These are phyloP conservation scores for Dryocosmus kuriphilus DNA, from an alignment of 2,888 invertebrate genomes.

Conservation along the genomic window DNA sequence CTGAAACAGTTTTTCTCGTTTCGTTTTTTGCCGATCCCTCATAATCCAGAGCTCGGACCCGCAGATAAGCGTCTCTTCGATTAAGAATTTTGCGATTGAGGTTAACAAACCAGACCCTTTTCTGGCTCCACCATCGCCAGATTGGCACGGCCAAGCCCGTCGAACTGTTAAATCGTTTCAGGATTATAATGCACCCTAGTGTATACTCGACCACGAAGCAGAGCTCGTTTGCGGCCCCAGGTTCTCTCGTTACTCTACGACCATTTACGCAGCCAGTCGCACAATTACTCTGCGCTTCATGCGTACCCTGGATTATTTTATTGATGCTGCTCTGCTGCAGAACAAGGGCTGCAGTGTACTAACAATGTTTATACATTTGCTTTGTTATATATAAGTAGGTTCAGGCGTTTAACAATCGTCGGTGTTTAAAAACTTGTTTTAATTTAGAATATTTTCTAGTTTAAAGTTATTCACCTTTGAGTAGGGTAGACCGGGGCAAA, in stretches of 20 bases:
- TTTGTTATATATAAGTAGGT: constrained; percentile 5
- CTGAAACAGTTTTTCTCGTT: background rate
- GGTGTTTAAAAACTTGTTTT: background rate
- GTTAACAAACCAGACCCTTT: constrained; percentile 21
- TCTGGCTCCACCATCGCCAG: constrained; percentile 14
- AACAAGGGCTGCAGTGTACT: constrained; percentile 5
- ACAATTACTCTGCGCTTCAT: constrained; percentile 53
- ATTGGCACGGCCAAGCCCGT: constrained; percentile 38
- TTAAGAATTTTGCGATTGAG: constrained; percentile 31
- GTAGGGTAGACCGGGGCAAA: too few species aligned
- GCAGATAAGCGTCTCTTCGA: constrained; percentile 14
- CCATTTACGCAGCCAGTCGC: constrained; percentile 54
- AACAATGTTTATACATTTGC: background rate
- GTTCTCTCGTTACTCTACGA: constrained; percentile 50
- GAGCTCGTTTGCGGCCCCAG: constrained; percentile 51
- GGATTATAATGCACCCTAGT: constrained; percentile 54
- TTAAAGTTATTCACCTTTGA: too few species aligned
- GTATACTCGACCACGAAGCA: constrained; percentile 52
- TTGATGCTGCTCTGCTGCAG: constrained; percentile 9
- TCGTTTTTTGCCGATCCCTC: constrained; percentile 3
- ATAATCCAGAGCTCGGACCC: constrained; percentile 5
- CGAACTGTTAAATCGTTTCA: constrained; percentile 53
- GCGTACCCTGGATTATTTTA: constrained; percentile 43
- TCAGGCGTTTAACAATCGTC: background rate
- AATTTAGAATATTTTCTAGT: background rate